Percentiles rank a stretch among this genome's conserved stretches.
Evolutionary conservation across 2,113 vertebrate genomes (phyloP).

Genomic region (Lepidothrix coronata): DNA sequence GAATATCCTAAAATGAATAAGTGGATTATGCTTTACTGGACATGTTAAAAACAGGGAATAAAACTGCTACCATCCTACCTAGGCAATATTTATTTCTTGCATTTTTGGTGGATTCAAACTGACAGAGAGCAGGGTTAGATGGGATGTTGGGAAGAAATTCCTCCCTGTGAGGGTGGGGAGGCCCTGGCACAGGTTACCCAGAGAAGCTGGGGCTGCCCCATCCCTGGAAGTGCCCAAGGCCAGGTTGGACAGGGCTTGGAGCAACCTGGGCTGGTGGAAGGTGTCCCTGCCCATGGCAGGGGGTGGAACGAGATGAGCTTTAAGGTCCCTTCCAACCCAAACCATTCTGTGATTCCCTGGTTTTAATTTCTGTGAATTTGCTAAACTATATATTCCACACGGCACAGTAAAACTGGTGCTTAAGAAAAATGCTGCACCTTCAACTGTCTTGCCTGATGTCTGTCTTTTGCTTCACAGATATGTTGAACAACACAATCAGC

Average conservation of each 20-base stretch:
- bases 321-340: background rate
- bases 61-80: background rate
- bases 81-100: background rate
- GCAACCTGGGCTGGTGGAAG: background rate
- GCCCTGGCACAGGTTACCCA: background rate
- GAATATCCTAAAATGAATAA: background rate
- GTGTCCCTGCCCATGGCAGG: background rate
- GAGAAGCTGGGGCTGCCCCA: background rate
- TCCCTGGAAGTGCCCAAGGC: background rate
- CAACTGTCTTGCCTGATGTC: background rate
- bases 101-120: background rate
- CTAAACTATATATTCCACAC: background rate
- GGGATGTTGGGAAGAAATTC: background rate
- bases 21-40: background rate
- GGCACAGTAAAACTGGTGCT: background rate
- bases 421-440: background rate
- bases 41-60: background rate
- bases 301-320: rapidly evolving
- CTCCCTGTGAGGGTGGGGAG: background rate
- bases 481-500: background rate
- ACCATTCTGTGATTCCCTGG: background rate
- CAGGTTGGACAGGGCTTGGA: background rate
- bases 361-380: background rate
- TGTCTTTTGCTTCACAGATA: background rate
- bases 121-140: rapidly evolving